Evolutionary conservation across 2,888 invertebrate genomes (phyloP), one percentile per base, ranked within the genome.

Genomic region (Cephus nigrinus): DNA sequence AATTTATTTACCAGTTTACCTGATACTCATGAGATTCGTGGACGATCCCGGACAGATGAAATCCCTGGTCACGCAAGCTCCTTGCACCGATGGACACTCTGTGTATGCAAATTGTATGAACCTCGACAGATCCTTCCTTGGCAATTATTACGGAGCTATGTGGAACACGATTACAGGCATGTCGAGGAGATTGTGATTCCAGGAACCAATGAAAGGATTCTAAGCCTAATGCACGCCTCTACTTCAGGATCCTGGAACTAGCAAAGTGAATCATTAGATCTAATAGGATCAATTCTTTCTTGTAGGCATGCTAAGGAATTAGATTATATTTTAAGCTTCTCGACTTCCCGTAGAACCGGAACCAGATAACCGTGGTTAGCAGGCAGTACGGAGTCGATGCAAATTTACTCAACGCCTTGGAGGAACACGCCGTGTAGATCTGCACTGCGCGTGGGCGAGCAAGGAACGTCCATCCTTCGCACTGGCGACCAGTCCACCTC

Each of bases 381-480:
- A 85, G 81, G 83, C 85, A 85, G 85, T 83, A 83, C 76, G 76
- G 82, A 84, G 81, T 78, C 81, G 81, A 87, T 88, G 88, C 85
- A 87, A 87, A 87, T 87, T 86, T 83, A 71, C 85, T 82, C 82
- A 82, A 88, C 83, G 82, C 82, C 80, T 81, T 80, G 81, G 81
- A 80, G 82, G 82, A 76, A 69, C 76, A 81, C 55, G 55, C 55
- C 23, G 55, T 55, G 55, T 80, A 81, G 83, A 84, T 84, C 69
- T 77, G 79, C 81, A 84, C 82, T 80, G 80, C 79, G 86, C 83
- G 88, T 87, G 86, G 87, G 88, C 87, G 88, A 86, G 81, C 83
- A 85, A 86, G 84, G 87, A 87, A 85, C 87, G 87, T 87, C 87
- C 85, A 83, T 83, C 73, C 84, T 55, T 55, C 55, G 55, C 55